These are phyloP conservation scores for Syrphus vitripennis DNA, from an alignment of 2,888 invertebrate genomes.

Conservation along the genomic window DNA sequence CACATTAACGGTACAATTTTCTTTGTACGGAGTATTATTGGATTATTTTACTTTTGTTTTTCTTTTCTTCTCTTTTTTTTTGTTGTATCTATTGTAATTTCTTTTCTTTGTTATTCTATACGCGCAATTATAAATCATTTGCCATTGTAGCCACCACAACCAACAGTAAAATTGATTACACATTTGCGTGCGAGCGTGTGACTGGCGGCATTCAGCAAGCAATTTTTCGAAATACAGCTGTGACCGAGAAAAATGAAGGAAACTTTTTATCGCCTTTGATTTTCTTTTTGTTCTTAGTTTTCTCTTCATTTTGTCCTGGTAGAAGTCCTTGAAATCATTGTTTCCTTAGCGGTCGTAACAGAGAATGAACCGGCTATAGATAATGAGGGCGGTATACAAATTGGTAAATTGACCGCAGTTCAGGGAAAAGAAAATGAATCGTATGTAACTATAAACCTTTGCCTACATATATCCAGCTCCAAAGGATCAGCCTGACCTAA, in stretches of 20 bases:
- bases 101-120: neutral
- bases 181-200: conserved; percentile 1
- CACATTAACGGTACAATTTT: neutral
- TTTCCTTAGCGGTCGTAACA: neutral
- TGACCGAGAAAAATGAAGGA: neutral
- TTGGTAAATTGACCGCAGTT: conserved; percentile 6
- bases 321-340: neutral
- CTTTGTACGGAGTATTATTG: neutral
- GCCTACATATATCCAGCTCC: neutral
- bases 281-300: neutral
- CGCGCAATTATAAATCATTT: neutral
- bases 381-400: conserved; percentile 2
- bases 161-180: conserved; percentile 9
- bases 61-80: neutral
- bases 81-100: neutral
- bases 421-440: neutral
- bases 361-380: neutral
- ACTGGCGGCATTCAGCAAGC: neutral
- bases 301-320: neutral
- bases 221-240: neutral
- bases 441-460: neutral
- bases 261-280: neutral
- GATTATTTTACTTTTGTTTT: neutral
- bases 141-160: neutral
- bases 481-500: neutral